These are phyloP conservation scores for Samia ricini DNA, from an alignment of 1,140 invertebrate species.

Conservation along the genomic window DNA sequence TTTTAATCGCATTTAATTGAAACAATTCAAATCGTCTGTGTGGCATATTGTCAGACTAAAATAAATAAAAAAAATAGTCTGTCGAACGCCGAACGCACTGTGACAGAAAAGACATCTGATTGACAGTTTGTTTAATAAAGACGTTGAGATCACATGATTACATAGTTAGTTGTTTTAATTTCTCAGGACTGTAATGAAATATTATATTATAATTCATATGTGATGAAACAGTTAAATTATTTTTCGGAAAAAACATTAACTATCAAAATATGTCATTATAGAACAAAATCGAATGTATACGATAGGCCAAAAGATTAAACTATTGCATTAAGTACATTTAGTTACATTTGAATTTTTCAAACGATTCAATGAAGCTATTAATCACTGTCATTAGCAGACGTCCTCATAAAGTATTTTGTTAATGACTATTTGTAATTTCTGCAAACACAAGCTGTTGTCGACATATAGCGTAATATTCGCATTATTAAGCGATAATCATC, in stretches of 20 bases:
- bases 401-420: constrained; percentile 1
- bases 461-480: background rate
- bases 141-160: background rate
- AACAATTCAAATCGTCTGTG: constrained; percentile 21
- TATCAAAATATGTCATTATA: background rate
- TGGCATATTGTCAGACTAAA: constrained; percentile 15
- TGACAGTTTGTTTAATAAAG: constrained; percentile 8
- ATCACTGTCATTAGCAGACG: background rate
- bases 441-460: background rate
- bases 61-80: constrained; percentile 19
- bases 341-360: background rate
- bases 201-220: background rate
- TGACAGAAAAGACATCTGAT: constrained; percentile 7
- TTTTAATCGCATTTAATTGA: constrained; percentile 24
- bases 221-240: background rate
- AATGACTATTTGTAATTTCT: background rate
- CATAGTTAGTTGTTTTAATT: background rate
- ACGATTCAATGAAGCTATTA: background rate
- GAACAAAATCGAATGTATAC: no score
- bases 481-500: constrained; percentile 9
- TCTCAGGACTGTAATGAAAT: background rate
- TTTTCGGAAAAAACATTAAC: background rate
- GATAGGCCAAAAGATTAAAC: no score
- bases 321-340: no score
- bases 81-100: constrained; percentile 7